Evolutionary conservation across 2,113 vertebrate species (phyloP).

Genomic region (Proterorhinus semilunaris): DNA sequence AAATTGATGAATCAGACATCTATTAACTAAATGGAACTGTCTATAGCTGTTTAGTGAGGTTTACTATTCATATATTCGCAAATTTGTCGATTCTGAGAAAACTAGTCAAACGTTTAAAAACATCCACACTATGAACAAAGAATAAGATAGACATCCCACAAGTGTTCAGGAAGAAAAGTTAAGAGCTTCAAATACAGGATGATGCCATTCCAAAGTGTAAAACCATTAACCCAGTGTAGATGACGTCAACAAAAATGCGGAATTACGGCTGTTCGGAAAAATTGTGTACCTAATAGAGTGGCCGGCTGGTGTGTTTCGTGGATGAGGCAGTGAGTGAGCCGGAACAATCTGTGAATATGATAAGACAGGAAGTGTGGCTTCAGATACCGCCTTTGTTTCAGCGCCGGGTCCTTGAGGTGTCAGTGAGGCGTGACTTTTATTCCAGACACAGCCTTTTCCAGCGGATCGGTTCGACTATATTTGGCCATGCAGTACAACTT

Average conservation of each 20-base stretch:
- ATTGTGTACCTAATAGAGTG: background rate
- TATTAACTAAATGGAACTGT: background rate
- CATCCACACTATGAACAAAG: too few relatives aligned
- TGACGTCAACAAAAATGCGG: background rate
- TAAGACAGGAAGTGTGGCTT: constrained; percentile 32
- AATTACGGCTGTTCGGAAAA: background rate
- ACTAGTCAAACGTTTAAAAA: too few relatives aligned
- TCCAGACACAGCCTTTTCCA: constrained; percentile 25
- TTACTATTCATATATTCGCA: background rate
- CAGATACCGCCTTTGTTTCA: constrained; percentile 40
- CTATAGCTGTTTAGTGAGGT: background rate
- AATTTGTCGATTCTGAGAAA: too few relatives aligned
- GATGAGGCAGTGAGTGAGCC: constrained; percentile 3
- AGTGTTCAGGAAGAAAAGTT: too few relatives aligned
- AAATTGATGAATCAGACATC: background rate
- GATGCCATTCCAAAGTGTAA: too few relatives aligned
- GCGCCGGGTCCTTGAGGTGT: constrained; percentile 23
- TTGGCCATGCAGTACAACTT: constrained; percentile 6
- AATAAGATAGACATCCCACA: background rate
- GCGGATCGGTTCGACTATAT: background rate
- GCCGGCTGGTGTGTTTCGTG: constrained; percentile 16
- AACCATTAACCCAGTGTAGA: too few relatives aligned
- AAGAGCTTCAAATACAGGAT: constrained; percentile 6
- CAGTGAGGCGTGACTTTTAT: constrained; percentile 29
- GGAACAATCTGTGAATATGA: constrained; percentile 24